Evolutionary conservation across 1,140 invertebrate species (phyloP), one percentile per base, ranked within the genome.

Genomic region (Orchesella cincta): DNA sequence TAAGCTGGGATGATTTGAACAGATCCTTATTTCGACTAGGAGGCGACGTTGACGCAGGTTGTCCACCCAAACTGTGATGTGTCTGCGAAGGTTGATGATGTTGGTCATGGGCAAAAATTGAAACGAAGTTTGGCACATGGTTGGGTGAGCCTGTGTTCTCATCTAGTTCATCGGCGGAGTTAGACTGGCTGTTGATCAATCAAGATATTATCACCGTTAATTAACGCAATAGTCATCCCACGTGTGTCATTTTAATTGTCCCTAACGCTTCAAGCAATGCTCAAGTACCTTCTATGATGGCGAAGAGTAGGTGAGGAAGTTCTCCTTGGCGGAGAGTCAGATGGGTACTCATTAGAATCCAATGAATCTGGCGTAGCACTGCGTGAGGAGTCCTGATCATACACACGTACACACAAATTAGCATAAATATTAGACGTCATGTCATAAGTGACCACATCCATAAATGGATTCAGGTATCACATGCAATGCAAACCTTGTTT

Each of bases 291-390:
- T 33, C 62, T 67, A 31, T 57, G 52, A 57, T 57, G 52, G 26
- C 35, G 74, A 57, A 36, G 35, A 31, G 74, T 75, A 23, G 80
- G 79, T 1, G 80, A 78, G 1, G 78, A 79, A 23, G 70, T 76
- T 33, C 80, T 70, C 35, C 81, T 73, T 57, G 81, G 80, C 14
- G 80, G 76, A 16, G 73, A 77, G 70, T 81, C 80, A 76, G 81
- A 83, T 2, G 83, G 80, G 62, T 83, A 84, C 1, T 84, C 83
- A 67, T 81, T 81, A 1, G 83, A 83, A 75, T 94, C 93, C 81
- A 94, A 84, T 0, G 93, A 94, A 86, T 95, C 93, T 57, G 93
- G 93, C n/a, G 93, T 94, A 71, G 93, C 93, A 84, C 92, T 94
- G 64, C 93, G 90, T 76, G 93, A 94, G 2, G 79, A 80, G 52